phyloP scores from a whole-genome alignment of 2,113 vertebrate species.

The Nothobranchius kuhntae region DNA sequence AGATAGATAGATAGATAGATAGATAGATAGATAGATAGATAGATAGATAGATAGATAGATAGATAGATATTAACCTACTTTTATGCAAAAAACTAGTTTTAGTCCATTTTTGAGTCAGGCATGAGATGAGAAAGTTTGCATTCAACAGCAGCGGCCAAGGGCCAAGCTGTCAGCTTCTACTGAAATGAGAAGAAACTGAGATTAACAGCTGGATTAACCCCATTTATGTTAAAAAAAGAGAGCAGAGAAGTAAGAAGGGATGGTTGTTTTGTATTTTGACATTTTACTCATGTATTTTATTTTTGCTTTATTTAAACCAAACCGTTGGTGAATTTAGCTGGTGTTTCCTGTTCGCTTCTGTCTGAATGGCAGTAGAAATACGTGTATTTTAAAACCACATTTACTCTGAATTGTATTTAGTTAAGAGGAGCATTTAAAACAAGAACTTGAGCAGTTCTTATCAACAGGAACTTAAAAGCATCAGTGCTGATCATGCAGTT shows the following conservation, averaged over 20 bases:
- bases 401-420: background rate
- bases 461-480: background rate
- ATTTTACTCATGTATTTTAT: background rate
- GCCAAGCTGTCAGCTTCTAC: constrained; percentile 35
- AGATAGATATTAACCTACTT: too few relatives aligned
- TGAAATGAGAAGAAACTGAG: constrained; percentile 44
- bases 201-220: constrained; percentile 48
- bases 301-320: background rate
- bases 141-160: constrained; percentile 10
- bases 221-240: background rate
- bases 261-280: background rate
- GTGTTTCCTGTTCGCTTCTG: too few relatives aligned
- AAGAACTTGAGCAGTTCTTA: constrained; percentile 12
- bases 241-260: background rate
- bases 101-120: too few relatives aligned
- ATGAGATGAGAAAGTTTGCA: constrained; percentile 1
- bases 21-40: too few relatives aligned
- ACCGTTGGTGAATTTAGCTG: too few relatives aligned
- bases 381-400: background rate
- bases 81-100: too few relatives aligned
- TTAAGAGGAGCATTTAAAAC: constrained; percentile 11
- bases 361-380: too few relatives aligned
- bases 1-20: too few relatives aligned
- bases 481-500: constrained; percentile 3
- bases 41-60: too few relatives aligned